Evolutionary conservation across 2,113 vertebrate genomes (phyloP).

Genomic region (Ahaetulla prasina): DNA sequence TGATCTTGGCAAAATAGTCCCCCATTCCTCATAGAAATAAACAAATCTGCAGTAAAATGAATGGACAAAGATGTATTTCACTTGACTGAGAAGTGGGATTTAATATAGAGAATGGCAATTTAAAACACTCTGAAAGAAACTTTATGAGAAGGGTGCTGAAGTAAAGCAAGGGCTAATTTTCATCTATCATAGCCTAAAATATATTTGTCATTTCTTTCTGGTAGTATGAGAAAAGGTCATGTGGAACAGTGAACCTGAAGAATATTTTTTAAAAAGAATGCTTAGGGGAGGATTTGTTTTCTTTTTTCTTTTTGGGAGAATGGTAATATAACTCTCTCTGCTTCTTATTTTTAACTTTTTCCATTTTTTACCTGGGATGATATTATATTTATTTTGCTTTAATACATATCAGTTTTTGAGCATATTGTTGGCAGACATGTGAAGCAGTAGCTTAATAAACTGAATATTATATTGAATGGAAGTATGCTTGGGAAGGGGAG

Average conservation of each 20-base stretch:
- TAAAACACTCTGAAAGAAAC: constrained; percentile 2
- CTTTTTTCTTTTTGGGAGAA: neutral
- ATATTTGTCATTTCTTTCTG: constrained; percentile 8
- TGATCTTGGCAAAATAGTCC: constrained; percentile 44
- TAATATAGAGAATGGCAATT: constrained; percentile 11
- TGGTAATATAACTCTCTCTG: neutral
- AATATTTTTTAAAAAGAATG: neutral
- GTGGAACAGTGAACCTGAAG: neutral
- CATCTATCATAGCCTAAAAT: constrained; percentile 15
- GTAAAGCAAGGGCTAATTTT: constrained; percentile 25
- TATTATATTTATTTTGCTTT: constrained; percentile 24
- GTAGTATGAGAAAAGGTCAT: neutral
- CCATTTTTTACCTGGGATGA: neutral
- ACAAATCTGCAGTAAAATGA: constrained; percentile 45
- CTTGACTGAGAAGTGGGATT: neutral
- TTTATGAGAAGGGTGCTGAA: constrained; percentile 39
- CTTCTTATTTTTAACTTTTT: constrained; percentile 5
- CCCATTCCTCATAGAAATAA: constrained; percentile 42
- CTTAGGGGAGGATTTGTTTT: neutral
- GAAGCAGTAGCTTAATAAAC: neutral
- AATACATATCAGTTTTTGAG: constrained; percentile 16
- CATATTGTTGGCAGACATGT: constrained; percentile 5
- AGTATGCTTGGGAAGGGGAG: neutral
- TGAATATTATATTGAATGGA: constrained; percentile 20
- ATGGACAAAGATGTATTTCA: neutral